Evolutionary conservation across 1,140 invertebrate species (phyloP), one percentile per base, ranked within the genome.

Genomic region (Arion vulgaris): DNA sequence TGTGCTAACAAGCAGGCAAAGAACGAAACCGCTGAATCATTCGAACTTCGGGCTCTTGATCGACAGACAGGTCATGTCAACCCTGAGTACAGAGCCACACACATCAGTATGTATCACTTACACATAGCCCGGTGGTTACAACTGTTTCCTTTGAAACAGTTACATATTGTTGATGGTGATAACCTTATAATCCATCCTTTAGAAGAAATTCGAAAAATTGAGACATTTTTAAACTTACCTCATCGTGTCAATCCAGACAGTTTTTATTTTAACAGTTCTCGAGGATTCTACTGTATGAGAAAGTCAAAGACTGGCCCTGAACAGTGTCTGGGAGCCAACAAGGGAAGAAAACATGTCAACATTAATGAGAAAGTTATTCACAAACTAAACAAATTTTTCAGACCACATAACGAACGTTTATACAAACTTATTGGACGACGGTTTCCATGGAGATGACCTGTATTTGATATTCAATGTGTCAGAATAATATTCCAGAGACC

Each of bases 331-430:
- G 96, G 96, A 73, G 97, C 97, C 92, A 97, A 96, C 23, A 98
- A 99, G 93, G 97, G 97, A 11, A 93, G 97, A n/a, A 96, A 94
- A 88, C 97, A 99, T 94, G 97, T 97, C 1, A 93, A 95, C 81
- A 96, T 98, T 84, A 94, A 96, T 86, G 94, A 94, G 1, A 92
- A 92, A 38, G 95, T 95, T 36, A 93, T 97, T 80, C 94, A 95
- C 83, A 94, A 95, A 86, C 93, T 99, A 41, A 93, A 95, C 85
- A 95, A 97, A 88, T 98, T 98, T 91, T 99, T 97, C 92, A 94
- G 95, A 87, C 96, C 96, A 0, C 97, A 97, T 90, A 98, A 98
- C 84, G 81, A 88, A 72, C 86, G 85, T 74, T 86, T 92, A 38
- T 92, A 88, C 81, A 75, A 88, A 81, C 83, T 92, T 86, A 88